Base-by-base conservation (phyloP, 2,888 invertebrate genomes). In the Acanthosoma haemorrhoidale region DNA sequence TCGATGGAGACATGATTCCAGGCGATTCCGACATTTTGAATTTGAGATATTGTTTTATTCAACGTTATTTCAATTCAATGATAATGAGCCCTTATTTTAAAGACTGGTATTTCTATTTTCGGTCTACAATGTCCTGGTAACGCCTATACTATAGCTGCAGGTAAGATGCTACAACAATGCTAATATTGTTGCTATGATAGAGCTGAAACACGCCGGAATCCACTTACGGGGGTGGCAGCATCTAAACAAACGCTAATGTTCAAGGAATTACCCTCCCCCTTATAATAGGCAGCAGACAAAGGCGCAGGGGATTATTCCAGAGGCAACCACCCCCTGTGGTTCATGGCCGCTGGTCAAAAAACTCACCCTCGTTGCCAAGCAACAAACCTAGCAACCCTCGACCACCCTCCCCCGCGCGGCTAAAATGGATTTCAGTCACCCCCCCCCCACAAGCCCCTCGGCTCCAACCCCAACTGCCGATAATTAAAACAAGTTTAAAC, bases 291-390 rank as follows among this genome's bases (percentile, higher is more conserved):
- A 25, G 25, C 21, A 15, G 43, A 21, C 1, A 8, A 43, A 43
- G 43, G n/a, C n/a, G n/a, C n/a, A n/a, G n/a, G n/a, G n/a, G 57
- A 18, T 25, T 13, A 57, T 25, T 57, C 57, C 57, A 57, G 57
- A 25, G 18, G 25, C 57, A 57, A 25, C 61, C 38, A 61, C 32
- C 61, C 61, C 61, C 61, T 61, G 61, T 36, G 41, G 64, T 51
- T 32, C 32, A 67, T 67, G 67, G 67, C 67, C 67, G 67, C 15
- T 67, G 67, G 67, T 67, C 67, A 67, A 51, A 67, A 51, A 43
- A 43, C 57, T 29, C 36, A 5, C 38, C 63, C 63, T 29, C 38
- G 39, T 25, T 32, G 63, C 63, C 38, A 21, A 15, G 63, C 38
- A 38, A 11, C n/a, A 8, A 11, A 6, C 21, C n/a, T 60, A 4